Conservation (phyloP, 2,888 invertebrate species). For the Tenthredo livida region DNA sequence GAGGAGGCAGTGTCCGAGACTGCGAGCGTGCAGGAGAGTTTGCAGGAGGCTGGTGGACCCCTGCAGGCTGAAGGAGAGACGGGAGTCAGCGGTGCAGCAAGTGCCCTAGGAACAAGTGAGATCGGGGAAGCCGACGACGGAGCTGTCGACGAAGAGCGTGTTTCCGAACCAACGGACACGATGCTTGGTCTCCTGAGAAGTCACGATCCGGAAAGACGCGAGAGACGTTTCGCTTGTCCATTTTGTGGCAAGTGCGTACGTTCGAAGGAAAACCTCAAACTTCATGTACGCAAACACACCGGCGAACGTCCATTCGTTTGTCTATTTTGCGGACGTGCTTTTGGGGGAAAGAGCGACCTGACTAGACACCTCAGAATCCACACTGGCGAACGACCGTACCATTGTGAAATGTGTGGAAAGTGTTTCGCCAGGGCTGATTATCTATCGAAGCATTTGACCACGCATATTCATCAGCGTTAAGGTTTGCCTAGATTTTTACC, state of each 20-base stretch:
- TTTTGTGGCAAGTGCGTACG: constrained; percentile 94
- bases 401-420: constrained; percentile 95
- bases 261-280: constrained; percentile 92
- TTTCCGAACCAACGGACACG: constrained; percentile 71
- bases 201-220: constrained; percentile 72
- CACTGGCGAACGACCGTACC: constrained; percentile 93
- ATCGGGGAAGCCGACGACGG: constrained; percentile 74
- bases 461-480: constrained; percentile 87
- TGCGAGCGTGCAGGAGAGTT: constrained; percentile 67
- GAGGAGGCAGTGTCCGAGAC: constrained; percentile 74
- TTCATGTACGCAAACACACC: constrained; percentile 92
- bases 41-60: constrained; percentile 58
- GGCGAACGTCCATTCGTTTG: constrained; percentile 95
- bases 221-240: constrained; percentile 89
- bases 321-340: constrained; percentile 92
- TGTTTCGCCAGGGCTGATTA: constrained; percentile 95
- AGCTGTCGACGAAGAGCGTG: constrained; percentile 67
- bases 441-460: constrained; percentile 93
- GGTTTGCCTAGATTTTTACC: not conserved
- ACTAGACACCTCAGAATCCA: constrained; percentile 93
- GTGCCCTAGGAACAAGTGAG: constrained; percentile 65
- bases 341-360: constrained; percentile 93
- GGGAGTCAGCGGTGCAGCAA: constrained; percentile 53
- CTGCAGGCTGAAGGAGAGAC: constrained; percentile 17
- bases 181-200: constrained; percentile 83